Base-by-base conservation (phyloP, 2,888 invertebrate species). In the Linnaemya tessellans region DNA sequence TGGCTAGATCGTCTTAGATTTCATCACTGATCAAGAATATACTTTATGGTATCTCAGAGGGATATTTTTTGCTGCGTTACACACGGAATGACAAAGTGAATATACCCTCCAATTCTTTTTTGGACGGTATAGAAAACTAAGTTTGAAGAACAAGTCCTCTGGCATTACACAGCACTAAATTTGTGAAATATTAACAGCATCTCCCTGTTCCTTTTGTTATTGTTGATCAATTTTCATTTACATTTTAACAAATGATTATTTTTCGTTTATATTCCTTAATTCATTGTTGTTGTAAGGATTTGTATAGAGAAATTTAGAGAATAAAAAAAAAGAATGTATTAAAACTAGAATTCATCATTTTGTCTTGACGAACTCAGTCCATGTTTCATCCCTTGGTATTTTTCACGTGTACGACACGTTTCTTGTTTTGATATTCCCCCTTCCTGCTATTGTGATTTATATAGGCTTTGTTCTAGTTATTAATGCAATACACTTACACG, bases 391-490 rank as follows among this genome's bases (percentile, higher is more conserved):
- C 90, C 90, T 87, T 88, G 90, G 91, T 88, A 91, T 90, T 91
- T 91, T 90, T 90, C 91, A 90, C 90, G 91, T 90, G 91, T 87
- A 88, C 88, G 90, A 87, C 91, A 90, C 91, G 90, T 90, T 90
- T 91, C 71, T 65, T 35, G 43, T 77, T 60, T 22, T n/a, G n/a
- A n/a, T n/a, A n/a, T 5, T 51, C n/a, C 10, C 7, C 11, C 64
- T 22, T 54, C 30, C 49, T 38, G 22, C 49, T 64, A 60, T 81
- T 74, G 60, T 84, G 78, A 62, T 78, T 84, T 70, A 51, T 38
- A 56, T 30, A 30, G 30, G 4, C 51, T 58, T 65, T 60, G 43
- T 68, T 51, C 20, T 71, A 46, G 8, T 67, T 51, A n/a, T 46
- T 18, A 70, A 25, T 51, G 22, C 10, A 30, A 73, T 77, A 82